phyloP scores from a whole-genome alignment of 2,888 invertebrate species.

The Stomorhina lunata region DNA sequence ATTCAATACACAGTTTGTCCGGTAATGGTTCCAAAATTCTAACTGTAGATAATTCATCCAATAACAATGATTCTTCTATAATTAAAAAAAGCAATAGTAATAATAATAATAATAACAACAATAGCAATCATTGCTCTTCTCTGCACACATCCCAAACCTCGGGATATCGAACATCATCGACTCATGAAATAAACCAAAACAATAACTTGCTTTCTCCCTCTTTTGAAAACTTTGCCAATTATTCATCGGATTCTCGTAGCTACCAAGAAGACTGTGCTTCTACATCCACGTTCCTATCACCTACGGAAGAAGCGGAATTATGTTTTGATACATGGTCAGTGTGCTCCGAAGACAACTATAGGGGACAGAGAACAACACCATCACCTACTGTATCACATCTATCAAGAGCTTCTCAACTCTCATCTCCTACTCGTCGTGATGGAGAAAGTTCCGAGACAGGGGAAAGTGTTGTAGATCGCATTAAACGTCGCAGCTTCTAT shows the following conservation, averaged over 20 bases:
- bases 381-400: slow-evolving; percentile 78
- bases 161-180: slow-evolving; percentile 75
- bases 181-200: slow-evolving; percentile 78
- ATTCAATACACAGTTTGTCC: slow-evolving; percentile 71
- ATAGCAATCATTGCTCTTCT: slow-evolving; percentile 70
- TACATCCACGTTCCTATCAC: slow-evolving; percentile 81
- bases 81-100: slow-evolving; percentile 71
- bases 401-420: slow-evolving; percentile 80
- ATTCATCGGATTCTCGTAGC: slow-evolving; percentile 79
- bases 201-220: slow-evolving; percentile 77
- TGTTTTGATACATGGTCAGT: slow-evolving; percentile 85
- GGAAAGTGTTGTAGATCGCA: slow-evolving; percentile 91
- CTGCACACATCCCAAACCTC: slow-evolving; percentile 73
- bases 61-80: slow-evolving; percentile 66
- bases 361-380: slow-evolving; percentile 74
- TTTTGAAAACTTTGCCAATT: slow-evolving; percentile 78
- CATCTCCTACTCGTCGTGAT: slow-evolving; percentile 76
- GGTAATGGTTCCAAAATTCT: slow-evolving; percentile 71
- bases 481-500: slow-evolving; percentile 93
- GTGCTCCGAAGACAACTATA: slow-evolving; percentile 82
- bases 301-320: slow-evolving; percentile 82
- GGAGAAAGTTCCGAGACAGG: slow-evolving; percentile 80
- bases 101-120: slow-evolving; percentile 70
- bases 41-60: slow-evolving; percentile 70
- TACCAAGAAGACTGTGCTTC: slow-evolving; percentile 80